Percentiles rank a stretch among this genome's conserved stretches.
Conservation (phyloP, 2,888 invertebrate species). For the Himalopsyche kuldschensis region DNA sequence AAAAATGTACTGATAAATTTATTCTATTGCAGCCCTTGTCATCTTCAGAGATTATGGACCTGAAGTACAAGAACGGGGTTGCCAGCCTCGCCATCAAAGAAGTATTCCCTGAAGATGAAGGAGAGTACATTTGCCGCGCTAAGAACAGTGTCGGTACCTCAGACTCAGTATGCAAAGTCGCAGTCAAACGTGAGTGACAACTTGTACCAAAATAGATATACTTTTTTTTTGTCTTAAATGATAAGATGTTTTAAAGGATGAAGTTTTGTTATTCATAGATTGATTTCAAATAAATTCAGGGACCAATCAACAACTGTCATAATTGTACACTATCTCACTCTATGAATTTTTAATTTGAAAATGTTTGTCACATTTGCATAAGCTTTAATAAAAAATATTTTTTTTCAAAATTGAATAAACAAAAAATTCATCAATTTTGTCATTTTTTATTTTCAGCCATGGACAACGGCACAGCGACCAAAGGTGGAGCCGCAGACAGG, state of each 20-base stretch:
- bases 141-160: conserved; percentile 87
- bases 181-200: conserved; percentile 73
- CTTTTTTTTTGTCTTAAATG: no score
- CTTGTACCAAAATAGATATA: not conserved
- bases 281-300: no score
- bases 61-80: conserved; percentile 88
- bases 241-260: no score
- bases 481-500: conserved; percentile 66
- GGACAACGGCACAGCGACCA: conserved; percentile 58
- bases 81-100: conserved; percentile 88
- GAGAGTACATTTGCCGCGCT: conserved; percentile 85
- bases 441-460: conserved; percentile 57
- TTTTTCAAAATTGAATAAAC: no score
- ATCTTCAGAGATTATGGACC: conserved; percentile 83
- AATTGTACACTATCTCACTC: no score
- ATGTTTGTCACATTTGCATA: no score
- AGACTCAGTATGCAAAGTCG: conserved; percentile 82
- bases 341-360: no score
- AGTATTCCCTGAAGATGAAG: conserved; percentile 94
- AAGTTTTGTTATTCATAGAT: no score
- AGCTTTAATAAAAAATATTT: no score
- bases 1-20: not conserved
- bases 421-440: no score
- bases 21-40: conserved; percentile 54
- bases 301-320: no score